Conservation (phyloP, 2,113 vertebrate genomes). For the Eurypyga helias region DNA sequence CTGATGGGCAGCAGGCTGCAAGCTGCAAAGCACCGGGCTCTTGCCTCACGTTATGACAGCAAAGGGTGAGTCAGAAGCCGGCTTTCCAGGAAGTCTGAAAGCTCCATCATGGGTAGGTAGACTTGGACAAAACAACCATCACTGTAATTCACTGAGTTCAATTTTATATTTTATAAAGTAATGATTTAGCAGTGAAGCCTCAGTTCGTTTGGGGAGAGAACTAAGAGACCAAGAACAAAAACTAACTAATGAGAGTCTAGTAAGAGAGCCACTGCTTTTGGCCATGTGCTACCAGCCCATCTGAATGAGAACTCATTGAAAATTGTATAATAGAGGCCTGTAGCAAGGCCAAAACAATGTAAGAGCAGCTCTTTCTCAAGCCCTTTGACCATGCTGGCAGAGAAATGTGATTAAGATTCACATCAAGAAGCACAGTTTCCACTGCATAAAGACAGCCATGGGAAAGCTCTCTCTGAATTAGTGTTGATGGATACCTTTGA, state of each 20-base stretch:
- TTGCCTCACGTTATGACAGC: fast-evolving
- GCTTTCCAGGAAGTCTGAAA: not conserved
- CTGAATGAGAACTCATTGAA: conserved; percentile 35
- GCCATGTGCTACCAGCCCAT: not conserved
- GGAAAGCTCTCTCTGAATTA: conserved; percentile 12
- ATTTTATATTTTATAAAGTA: not conserved
- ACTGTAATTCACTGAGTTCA: not conserved
- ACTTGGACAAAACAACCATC: not conserved
- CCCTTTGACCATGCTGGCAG: conserved; percentile 27
- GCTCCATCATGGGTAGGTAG: not conserved
- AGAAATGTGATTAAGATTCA: conserved; percentile 49
- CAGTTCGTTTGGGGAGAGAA: not conserved
- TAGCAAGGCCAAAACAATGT: conserved; percentile 15
- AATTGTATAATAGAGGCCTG: conserved; percentile 21
- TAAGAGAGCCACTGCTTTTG: not conserved
- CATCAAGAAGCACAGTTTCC: conserved; percentile 39
- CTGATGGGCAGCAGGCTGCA: fast-evolving
- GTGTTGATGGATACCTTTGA: not conserved
- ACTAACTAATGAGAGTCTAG: conserved; percentile 21
- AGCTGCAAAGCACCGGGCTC: not conserved
- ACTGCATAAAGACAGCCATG: not conserved
- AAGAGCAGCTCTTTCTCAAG: conserved; percentile 50
- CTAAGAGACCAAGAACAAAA: not conserved
- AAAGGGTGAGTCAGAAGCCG: not conserved
- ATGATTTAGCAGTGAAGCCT: not conserved